Evolutionary conservation across 2,113 vertebrate genomes (phyloP).

Genomic region (Tetraodon nigroviridis): DNA sequence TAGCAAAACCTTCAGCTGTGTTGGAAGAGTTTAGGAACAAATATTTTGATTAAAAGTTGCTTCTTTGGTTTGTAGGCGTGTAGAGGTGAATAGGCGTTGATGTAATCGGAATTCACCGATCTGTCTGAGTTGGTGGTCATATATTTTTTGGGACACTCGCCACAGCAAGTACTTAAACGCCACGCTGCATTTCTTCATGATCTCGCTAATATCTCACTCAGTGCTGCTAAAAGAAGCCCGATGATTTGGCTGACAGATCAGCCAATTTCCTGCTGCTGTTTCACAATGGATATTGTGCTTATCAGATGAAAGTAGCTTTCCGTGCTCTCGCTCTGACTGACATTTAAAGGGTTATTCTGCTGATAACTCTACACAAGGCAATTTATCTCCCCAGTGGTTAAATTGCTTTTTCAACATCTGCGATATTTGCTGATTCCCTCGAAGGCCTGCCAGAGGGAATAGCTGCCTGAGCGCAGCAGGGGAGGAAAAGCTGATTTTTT

Average conservation of each 20-base stretch:
- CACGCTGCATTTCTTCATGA: constrained; percentile 10
- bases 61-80: not conserved
- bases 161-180: constrained; percentile 22
- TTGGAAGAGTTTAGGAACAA: not conserved
- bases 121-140: constrained; percentile 37
- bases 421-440: constrained; percentile 21
- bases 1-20: not conserved
- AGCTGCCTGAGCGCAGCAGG: not conserved
- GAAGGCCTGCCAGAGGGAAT: constrained; percentile 6
- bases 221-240: constrained; percentile 23
- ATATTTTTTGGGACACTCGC: constrained; percentile 44
- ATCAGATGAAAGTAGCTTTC: not conserved
- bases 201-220: constrained; percentile 32
- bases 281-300: constrained; percentile 30
- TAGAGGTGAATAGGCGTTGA: constrained; percentile 18
- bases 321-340: constrained; percentile 9
- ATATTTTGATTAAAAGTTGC: not conserved
- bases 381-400: constrained; percentile 19
- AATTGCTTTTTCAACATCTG: constrained; percentile 37
- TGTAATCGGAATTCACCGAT: constrained; percentile 40
- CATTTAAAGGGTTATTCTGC: constrained; percentile 26
- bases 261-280: constrained; percentile 28
- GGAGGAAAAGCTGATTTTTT: not conserved
- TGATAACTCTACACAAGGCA: constrained; percentile 6
- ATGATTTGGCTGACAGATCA: constrained; percentile 25